Evolutionary conservation across 2,888 invertebrate genomes (phyloP).

Genomic region (Sarcophaga rosellei): DNA sequence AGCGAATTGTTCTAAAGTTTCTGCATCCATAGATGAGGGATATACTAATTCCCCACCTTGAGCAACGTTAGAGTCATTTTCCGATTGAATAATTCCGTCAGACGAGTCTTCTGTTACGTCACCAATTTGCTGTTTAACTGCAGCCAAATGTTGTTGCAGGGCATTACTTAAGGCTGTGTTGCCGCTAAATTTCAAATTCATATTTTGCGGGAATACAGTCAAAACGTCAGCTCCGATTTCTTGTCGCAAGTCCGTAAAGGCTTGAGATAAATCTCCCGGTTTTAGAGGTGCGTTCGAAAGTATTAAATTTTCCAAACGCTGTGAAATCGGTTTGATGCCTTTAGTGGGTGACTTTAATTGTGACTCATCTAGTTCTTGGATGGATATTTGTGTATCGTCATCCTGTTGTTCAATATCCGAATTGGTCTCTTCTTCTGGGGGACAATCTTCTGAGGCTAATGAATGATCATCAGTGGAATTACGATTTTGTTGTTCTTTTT

Average conservation of each 20-base stretch:
- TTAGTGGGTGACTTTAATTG: slow-evolving; percentile 57
- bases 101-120: slow-evolving; percentile 69
- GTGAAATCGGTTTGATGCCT: slow-evolving; percentile 70
- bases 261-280: slow-evolving; percentile 78
- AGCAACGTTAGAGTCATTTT: slow-evolving; percentile 40
- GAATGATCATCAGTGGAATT: slow-evolving; percentile 34
- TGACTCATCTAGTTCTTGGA: slow-evolving; percentile 68
- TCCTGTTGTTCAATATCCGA: slow-evolving; percentile 64
- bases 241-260: slow-evolving; percentile 79
- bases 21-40: slow-evolving; percentile 74
- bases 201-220: slow-evolving; percentile 79
- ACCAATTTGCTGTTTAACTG: slow-evolving; percentile 62
- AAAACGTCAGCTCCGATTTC: slow-evolving; percentile 79
- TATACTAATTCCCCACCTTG: slow-evolving; percentile 75
- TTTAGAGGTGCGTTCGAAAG: slow-evolving; percentile 76
- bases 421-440: slow-evolving; percentile 45
- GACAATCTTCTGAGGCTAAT: slow-evolving; percentile 53
- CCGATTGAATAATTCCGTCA: slow-evolving; percentile 70
- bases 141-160: slow-evolving; percentile 75
- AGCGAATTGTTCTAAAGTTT: slow-evolving; percentile 77
- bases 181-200: slow-evolving; percentile 76
- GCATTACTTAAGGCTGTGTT: slow-evolving; percentile 74
- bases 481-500: slow-evolving; percentile 38
- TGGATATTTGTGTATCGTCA: slow-evolving; percentile 46
- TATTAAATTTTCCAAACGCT: slow-evolving; percentile 78